Evolutionary conservation across 2,113 vertebrate species (phyloP).

Genomic region (Astatoreochromis straeleni): DNA sequence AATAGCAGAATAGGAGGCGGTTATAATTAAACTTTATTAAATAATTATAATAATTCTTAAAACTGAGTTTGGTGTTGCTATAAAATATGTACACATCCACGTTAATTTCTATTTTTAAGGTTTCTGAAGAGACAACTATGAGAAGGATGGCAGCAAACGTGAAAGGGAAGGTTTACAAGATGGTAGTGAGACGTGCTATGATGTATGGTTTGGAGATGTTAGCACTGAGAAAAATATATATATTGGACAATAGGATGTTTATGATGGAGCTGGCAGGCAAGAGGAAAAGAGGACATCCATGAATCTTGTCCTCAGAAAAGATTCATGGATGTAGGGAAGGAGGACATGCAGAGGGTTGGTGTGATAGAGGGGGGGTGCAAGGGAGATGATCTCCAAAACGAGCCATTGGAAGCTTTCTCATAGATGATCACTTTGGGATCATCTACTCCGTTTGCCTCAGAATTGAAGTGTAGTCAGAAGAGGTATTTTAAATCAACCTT

Average conservation of each 20-base stretch:
- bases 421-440: background rate
- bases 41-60: background rate
- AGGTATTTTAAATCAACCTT: background rate
- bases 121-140: background rate
- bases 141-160: background rate
- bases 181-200: fast-evolving
- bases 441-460: background rate
- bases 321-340: background rate
- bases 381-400: background rate
- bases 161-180: background rate
- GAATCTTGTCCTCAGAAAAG: background rate
- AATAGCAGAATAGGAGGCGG: background rate
- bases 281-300: background rate
- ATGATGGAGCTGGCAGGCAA: background rate
- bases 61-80: background rate
- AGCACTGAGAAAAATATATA: background rate
- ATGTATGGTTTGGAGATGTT: background rate
- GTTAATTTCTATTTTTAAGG: background rate
- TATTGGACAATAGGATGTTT: background rate
- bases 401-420: background rate
- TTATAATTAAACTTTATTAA: background rate
- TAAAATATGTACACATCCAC: background rate
- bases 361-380: background rate
- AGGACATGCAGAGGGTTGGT: background rate
- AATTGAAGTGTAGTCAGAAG: background rate